Base-by-base conservation (phyloP, 2,797 vertebrate genomes). In the Eremophila alpestris region DNA sequence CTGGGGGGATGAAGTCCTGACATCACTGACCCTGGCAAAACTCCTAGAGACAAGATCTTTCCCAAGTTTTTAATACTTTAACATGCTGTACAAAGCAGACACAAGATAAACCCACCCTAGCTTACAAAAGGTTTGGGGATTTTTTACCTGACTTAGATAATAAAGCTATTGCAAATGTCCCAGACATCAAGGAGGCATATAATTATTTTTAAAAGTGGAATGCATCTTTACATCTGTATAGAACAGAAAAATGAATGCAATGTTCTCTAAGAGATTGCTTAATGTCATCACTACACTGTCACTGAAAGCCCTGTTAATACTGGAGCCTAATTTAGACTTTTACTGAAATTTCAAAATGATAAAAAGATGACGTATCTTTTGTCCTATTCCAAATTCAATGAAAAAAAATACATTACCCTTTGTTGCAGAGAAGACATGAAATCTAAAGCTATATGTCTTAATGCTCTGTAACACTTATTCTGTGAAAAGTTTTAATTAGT, bases 401-500 rank as follows among this genome's bases (percentile, higher is more conserved):
- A 56, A 52, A 94, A 87, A 67, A 69, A 15, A 83, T 11, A 81
- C 7, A 8, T n/a, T 94, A 80, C 41, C 11, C 19, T 75, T 56
- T 62, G 9, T 43, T 90, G 65, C 30, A 78, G 43, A 55, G 73
- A 90, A 83, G 22, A 34, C 8, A 30, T 4, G 10, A 89, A 90
- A 88, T 65, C 43, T 77, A 86, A 86, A 93, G 14, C 27, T 69
- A 64, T 18, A 19, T 56, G 8, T 89, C 74, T 56, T 93, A 91
- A 93, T 78, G 59, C 24, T 62, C 51, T 30, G n/a, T 76, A 94
- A 93, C 1, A 7, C 13, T 78, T 85, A 78, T 58, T 83, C 22
- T 73, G 70, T 3, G 36, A 84, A 87, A 89, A 93, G 21, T 81
- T 87, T 83, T 91, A 91, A 91, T 87, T 85, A 88, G 15, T 77